phyloP scores from a whole-genome alignment of 2,113 vertebrate species.

The Oophaga pumilio region DNA sequence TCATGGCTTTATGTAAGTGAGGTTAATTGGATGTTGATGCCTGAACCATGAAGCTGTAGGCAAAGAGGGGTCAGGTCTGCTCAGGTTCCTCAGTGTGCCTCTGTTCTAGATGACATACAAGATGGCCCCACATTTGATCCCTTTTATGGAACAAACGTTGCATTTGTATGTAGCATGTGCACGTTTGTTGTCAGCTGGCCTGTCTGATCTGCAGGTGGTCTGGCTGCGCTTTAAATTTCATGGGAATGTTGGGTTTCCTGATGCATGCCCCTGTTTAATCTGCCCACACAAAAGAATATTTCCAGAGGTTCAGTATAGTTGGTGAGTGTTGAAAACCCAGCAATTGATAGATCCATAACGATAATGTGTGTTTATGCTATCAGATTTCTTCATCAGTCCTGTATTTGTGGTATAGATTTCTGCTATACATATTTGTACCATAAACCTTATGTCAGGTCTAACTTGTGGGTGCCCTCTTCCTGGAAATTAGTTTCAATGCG shows the following conservation, averaged over 20 bases:
- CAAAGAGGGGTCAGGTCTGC: conserved; percentile 25
- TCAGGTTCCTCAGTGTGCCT: conserved; percentile 9
- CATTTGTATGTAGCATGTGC: conserved; percentile 40
- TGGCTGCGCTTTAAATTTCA: conserved; percentile 54
- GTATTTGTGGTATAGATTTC: background rate
- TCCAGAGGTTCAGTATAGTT: background rate
- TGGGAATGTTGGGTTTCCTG: conserved; percentile 1
- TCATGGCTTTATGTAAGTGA: background rate
- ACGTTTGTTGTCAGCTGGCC: conserved; percentile 56
- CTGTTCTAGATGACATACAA: conserved; percentile 54
- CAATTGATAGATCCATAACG: background rate
- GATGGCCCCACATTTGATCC: conserved; percentile 54
- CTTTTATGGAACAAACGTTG: conserved; percentile 47
- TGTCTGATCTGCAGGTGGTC: conserved; percentile 69
- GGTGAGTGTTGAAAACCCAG: background rate
- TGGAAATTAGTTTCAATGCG: conserved; percentile 14
- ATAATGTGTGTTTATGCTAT: background rate
- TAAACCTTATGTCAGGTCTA: background rate
- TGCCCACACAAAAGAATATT: background rate
- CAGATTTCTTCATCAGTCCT: background rate
- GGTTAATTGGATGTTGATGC: conserved; percentile 3
- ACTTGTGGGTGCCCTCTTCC: background rate
- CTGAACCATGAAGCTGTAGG: background rate
- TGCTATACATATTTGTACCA: background rate
- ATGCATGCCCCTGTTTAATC: background rate